Base-by-base conservation (phyloP, 2,888 invertebrate species). In the Acrobasis repandana region DNA sequence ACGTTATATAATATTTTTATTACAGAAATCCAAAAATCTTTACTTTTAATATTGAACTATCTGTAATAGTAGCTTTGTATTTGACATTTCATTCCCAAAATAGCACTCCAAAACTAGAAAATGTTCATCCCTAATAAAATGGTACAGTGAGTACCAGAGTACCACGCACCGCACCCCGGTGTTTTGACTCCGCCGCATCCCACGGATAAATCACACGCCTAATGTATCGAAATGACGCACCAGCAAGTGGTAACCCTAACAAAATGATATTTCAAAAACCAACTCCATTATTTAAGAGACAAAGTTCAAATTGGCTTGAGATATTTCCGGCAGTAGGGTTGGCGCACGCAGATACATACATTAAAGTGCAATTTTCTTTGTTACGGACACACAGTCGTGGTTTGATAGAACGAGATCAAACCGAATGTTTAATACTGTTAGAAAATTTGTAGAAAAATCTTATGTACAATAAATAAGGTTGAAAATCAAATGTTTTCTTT, bases 161-260 rank as follows among this genome's bases (percentile, higher is more conserved):
- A 67, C 67, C 68, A 67, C 76, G 69, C 74, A 70, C 79, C 80
- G 69, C 74, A 70, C 80, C 80, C 86, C 74, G 79, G 78, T 91
- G 90, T 92, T 92, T 83, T 91, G 91, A 91, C 88, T 89, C 79
- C 75, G 75, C 73, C 76, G 84, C 78, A 86, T 88, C 88, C 86
- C 86, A 79, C 76, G 77, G 78, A 89, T 91, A 90, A 86, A 92
- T 92, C 92, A 91, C 90, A 77, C 78, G 86, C 76, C 84, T 90
- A 91, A 92, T 91, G 92, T 90, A 90, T 88, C 90, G 90, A 85
- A 82, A 87, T 88, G 85, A 87, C 81, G 81, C 82, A 83, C 79
- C 83, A 74, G 76, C 76, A 67, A 65, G 82, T 80, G 73, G 65
- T 68, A 70, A 76, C 77, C 84, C 82, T 84, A 75, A 80, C 15